Evolutionary conservation across 2,113 vertebrate species (phyloP).

Genomic region (Centropus bengalensis): DNA sequence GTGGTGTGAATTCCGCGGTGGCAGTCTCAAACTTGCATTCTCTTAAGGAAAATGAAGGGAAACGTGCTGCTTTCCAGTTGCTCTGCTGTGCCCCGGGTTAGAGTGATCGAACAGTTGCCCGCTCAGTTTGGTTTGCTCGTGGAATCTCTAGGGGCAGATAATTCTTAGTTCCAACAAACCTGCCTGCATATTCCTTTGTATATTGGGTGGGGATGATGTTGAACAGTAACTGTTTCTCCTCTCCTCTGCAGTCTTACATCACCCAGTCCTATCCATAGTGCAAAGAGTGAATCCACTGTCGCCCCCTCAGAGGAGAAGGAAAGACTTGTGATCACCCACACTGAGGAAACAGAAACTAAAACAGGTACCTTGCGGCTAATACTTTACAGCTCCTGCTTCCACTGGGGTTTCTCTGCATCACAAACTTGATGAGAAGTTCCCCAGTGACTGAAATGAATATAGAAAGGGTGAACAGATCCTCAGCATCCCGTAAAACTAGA

Average conservation of each 20-base stretch:
- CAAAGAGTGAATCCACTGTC: slow-evolving; percentile 77
- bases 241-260: slow-evolving; percentile 81
- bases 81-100: neutral
- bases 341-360: slow-evolving; percentile 76
- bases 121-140: neutral
- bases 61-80: neutral
- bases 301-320: slow-evolving; percentile 80
- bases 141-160: neutral
- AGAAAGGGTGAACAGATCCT: neutral
- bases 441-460: neutral
- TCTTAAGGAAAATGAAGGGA: neutral
- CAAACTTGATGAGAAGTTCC: neutral
- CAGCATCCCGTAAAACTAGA: neutral
- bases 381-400: neutral
- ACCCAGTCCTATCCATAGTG: slow-evolving; percentile 84
- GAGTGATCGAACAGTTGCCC: neutral
- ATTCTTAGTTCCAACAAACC: neutral
- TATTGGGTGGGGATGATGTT: neutral
- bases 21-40: neutral
- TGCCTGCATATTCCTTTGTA: neutral
- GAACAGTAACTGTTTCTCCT: slow-evolving; percentile 13
- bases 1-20: neutral
- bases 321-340: slow-evolving; percentile 72
- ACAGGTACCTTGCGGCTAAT: slow-evolving; percentile 63
- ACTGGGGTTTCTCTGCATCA: neutral